Evolutionary conservation across 2,888 invertebrate species (phyloP).

Genomic region (Caenorhabditis uteleia): DNA sequence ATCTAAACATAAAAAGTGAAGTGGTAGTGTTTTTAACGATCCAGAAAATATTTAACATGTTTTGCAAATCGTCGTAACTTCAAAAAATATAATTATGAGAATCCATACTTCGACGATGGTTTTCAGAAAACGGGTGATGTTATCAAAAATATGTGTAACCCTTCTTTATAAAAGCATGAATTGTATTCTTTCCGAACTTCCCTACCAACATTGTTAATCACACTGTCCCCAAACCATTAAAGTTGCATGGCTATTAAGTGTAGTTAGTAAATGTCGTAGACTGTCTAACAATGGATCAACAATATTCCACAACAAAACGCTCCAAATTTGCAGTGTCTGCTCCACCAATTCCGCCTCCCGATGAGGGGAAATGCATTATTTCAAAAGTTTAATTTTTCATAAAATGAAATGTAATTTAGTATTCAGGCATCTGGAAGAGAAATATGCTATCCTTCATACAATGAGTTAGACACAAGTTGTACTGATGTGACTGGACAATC

Average conservation of each 20-base stretch:
- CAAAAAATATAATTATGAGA: too few species aligned
- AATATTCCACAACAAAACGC: constrained; percentile 25
- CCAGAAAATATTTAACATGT: too few species aligned
- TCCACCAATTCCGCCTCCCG: constrained; percentile 68
- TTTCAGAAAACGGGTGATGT: too few species aligned
- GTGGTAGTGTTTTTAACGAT: too few species aligned
- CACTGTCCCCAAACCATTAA: not conserved
- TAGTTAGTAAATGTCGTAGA: constrained; percentile 23
- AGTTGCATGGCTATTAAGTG: constrained; percentile 8
- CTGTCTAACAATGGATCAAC: constrained; percentile 16
- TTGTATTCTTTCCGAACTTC: not conserved
- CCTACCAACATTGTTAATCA: not conserved
- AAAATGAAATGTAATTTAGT: not conserved
- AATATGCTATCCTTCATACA: constrained; percentile 67
- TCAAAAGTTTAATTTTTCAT: constrained; percentile 46
- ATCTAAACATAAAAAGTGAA: too few species aligned
- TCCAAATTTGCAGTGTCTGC: constrained; percentile 56
- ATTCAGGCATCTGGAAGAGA: constrained; percentile 49
- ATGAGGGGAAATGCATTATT: constrained; percentile 62
- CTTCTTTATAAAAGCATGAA: too few species aligned
- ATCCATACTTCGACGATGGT: too few species aligned
- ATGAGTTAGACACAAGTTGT: constrained; percentile 65
- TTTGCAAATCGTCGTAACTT: too few species aligned
- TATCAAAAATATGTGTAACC: too few species aligned
- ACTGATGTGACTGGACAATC: constrained; percentile 60